Percentiles rank a stretch among this genome's conserved stretches.
Evolutionary conservation across 2,888 invertebrate genomes (phyloP).

Genomic region (Parascotia fuliginaria): DNA sequence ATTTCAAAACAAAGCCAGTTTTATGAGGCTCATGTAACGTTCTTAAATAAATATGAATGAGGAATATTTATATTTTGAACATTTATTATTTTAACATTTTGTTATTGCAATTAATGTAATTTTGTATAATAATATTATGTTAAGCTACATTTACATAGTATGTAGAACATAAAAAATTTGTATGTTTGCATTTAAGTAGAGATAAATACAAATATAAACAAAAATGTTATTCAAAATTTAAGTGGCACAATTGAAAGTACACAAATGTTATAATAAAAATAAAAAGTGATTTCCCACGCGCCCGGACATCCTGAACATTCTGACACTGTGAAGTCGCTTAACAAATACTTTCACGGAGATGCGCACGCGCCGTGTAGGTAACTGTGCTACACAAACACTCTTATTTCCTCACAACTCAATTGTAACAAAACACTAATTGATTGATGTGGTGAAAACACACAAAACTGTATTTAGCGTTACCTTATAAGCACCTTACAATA

Average conservation of each 20-base stretch:
- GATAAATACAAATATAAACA: too few relatives aligned
- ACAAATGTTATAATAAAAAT: neutral
- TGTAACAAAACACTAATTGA: constrained; percentile 28
- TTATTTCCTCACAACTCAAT: constrained; percentile 50
- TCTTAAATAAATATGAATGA: too few relatives aligned
- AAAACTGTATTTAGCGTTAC: constrained; percentile 19
- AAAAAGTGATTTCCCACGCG: constrained; percentile 57
- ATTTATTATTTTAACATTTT: too few relatives aligned
- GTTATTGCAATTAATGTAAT: too few relatives aligned
- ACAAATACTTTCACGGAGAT: constrained; percentile 52
- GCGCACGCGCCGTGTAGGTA: constrained; percentile 49
- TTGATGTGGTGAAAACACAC: constrained; percentile 24
- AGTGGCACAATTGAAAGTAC: neutral
- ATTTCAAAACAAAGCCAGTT: neutral
- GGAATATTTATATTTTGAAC: too few relatives aligned
- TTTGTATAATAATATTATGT: too few relatives aligned
- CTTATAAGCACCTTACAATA: constrained; percentile 22
- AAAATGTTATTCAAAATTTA: neutral
- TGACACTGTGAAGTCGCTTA: constrained; percentile 35
- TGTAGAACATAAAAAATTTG: too few relatives aligned
- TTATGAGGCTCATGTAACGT: neutral
- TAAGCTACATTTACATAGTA: too few relatives aligned
- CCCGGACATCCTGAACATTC: constrained; percentile 62
- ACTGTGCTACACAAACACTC: constrained; percentile 50
- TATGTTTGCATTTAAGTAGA: too few relatives aligned